Conservation (phyloP, 2,888 invertebrate genomes). For the Graphium colonna region DNA sequence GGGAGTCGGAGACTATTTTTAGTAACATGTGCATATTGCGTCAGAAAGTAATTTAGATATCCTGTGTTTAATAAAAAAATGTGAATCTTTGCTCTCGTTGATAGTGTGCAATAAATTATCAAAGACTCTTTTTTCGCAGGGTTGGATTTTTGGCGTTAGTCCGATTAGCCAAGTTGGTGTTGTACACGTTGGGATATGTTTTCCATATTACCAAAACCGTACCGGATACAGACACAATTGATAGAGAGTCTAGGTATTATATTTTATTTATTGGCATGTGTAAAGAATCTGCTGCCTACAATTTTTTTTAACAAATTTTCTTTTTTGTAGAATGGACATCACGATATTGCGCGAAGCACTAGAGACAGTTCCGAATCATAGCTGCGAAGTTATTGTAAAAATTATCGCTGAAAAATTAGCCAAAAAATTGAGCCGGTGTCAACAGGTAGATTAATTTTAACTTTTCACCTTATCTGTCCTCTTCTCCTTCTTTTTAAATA, state of each 20-base stretch:
- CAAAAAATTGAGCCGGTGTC: slow-evolving; percentile 83
- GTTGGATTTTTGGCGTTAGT: slow-evolving; percentile 93
- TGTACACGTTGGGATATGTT: slow-evolving; percentile 92
- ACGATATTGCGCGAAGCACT: slow-evolving; percentile 90
- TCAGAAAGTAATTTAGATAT: too few relatives aligned
- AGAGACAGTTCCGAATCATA: slow-evolving; percentile 90
- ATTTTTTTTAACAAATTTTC: not conserved
- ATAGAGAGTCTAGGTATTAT: slow-evolving; percentile 64
- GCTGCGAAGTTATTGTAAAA: slow-evolving; percentile 90
- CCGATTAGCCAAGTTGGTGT: slow-evolving; percentile 92
- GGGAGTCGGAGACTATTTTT: too few relatives aligned
- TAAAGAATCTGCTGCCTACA: too few relatives aligned
- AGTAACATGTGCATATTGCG: too few relatives aligned
- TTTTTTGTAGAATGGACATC: slow-evolving; percentile 67
- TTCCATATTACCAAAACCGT: slow-evolving; percentile 74
- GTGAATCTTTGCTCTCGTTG: not conserved
- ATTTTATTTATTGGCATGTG: not conserved
- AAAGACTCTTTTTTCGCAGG: slow-evolving; percentile 61
- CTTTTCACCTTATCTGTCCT: too few relatives aligned
- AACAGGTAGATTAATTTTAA: slow-evolving; percentile 81
- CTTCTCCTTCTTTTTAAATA: too few relatives aligned
- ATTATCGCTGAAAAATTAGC: slow-evolving; percentile 92
- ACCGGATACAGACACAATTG: slow-evolving; percentile 67
- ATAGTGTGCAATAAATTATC: not conserved
- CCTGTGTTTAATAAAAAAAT: not conserved